phyloP scores from a whole-genome alignment of 2,888 invertebrate genomes.

The Parnassius mnemosyne region DNA sequence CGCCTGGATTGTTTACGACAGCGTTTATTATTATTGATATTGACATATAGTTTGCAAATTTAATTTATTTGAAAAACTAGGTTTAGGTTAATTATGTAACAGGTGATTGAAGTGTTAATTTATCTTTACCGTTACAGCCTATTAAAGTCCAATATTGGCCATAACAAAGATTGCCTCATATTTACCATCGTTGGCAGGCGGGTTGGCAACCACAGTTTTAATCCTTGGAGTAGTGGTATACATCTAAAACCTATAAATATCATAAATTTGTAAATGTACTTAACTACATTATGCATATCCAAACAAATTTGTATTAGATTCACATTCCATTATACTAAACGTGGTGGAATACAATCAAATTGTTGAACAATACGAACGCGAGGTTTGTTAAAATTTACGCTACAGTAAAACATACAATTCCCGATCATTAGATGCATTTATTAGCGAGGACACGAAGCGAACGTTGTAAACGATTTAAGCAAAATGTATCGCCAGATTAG shows the following conservation, averaged over 20 bases:
- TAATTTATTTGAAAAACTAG: constrained; percentile 1
- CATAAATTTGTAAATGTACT: too few species aligned
- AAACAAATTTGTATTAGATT: neutral
- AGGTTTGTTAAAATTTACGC: constrained; percentile 6
- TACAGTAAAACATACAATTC: constrained; percentile 6
- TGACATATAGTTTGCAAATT: constrained; percentile 13
- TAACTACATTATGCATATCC: neutral
- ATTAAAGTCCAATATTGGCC: too few species aligned
- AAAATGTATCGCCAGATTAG: constrained; percentile 22
- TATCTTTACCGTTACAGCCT: neutral
- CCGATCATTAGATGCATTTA: constrained; percentile 17
- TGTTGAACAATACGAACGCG: constrained; percentile 4
- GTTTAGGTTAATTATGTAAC: neutral
- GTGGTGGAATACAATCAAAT: constrained; percentile 4
- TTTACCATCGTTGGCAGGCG: too few species aligned
- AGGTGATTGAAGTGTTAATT: neutral
- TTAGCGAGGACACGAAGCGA: constrained; percentile 10
- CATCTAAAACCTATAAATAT: neutral
- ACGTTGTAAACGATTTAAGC: constrained; percentile 12
- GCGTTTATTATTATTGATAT: neutral
- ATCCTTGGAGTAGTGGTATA: too few species aligned
- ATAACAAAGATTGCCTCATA: too few species aligned
- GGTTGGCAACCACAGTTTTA: too few species aligned
- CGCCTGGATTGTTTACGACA: constrained; percentile 8
- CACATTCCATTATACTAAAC: constrained; percentile 1